A percentile compares a stretch with the other conserved stretches of the same genome.
Evolutionary conservation across 2,113 vertebrate species (phyloP).

Genomic region (Lamprotornis superbus): DNA sequence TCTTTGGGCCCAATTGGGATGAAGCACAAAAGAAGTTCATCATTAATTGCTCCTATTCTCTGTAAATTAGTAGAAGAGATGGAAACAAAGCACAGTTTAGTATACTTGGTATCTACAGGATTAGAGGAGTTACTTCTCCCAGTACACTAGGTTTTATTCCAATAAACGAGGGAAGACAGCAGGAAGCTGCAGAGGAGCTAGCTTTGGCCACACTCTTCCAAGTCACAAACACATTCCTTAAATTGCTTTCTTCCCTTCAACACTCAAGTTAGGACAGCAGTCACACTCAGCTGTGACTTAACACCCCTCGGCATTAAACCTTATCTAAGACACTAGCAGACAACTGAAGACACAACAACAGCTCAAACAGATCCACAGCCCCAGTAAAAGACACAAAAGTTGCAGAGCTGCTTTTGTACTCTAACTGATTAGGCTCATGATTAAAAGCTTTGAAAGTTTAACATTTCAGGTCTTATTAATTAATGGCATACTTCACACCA

Average conservation of each 20-base stretch:
- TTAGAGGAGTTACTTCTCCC: background rate
- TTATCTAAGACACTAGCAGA: slow-evolving; percentile 3
- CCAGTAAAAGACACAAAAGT: background rate
- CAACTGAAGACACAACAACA: background rate
- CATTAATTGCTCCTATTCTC: background rate
- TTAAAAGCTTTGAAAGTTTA: background rate
- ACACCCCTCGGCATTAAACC: background rate
- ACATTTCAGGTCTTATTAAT: background rate
- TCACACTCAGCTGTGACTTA: background rate
- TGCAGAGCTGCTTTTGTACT: background rate
- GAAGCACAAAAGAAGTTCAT: background rate
- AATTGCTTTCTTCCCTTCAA: background rate
- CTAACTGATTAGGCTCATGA: background rate
- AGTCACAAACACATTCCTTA: background rate
- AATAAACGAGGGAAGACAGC: background rate
- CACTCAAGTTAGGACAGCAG: background rate
- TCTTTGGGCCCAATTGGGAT: accelerated
- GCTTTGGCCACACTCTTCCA: background rate
- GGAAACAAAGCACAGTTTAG: background rate
- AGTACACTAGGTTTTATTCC: background rate
- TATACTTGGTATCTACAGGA: background rate
- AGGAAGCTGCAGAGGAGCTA: background rate
- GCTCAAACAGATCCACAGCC: background rate
- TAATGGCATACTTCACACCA: background rate
- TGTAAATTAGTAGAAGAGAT: background rate